Conservation (phyloP, 2,113 vertebrate genomes). For the Orycteropus afer region DNA sequence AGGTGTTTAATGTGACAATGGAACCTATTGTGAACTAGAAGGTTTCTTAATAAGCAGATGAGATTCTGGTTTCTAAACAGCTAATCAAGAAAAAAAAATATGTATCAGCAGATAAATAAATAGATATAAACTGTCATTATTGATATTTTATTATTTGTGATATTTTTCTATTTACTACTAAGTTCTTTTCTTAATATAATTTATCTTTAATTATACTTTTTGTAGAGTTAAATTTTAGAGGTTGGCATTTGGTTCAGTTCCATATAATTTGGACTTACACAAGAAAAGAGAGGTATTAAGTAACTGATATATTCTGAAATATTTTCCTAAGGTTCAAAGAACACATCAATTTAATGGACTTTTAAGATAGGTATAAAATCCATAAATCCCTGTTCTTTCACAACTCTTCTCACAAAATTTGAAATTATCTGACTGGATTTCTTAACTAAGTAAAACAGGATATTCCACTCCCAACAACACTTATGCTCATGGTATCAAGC, state of each 20-base stretch:
- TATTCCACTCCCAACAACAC: not conserved
- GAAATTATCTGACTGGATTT: not conserved
- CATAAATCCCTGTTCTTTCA: not conserved
- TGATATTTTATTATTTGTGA: not conserved
- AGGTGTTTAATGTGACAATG: not conserved
- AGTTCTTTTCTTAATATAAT: not conserved
- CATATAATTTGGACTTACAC: conserved; percentile 7
- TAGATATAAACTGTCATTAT: not conserved
- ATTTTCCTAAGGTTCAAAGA: conserved; percentile 45
- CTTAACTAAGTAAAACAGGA: conserved; percentile 11
- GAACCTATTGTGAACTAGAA: not conserved
- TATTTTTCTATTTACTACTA: not conserved
- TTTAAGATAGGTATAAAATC: conserved; percentile 6
- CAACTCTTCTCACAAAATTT: not conserved
- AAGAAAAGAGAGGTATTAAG: conserved; percentile 1
- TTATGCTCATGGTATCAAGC: not conserved
- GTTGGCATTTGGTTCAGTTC: not conserved
- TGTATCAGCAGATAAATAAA: not conserved
- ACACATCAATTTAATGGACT: not conserved
- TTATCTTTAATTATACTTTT: not conserved
- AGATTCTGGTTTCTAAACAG: conserved; percentile 14
- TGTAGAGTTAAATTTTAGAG: not conserved
- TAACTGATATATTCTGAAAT: not conserved
- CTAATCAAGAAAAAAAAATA: not conserved
- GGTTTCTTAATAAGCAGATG: not conserved